Base-by-base conservation (phyloP, 2,797 vertebrate genomes). In the Silurus lanzhouensis region DNA sequence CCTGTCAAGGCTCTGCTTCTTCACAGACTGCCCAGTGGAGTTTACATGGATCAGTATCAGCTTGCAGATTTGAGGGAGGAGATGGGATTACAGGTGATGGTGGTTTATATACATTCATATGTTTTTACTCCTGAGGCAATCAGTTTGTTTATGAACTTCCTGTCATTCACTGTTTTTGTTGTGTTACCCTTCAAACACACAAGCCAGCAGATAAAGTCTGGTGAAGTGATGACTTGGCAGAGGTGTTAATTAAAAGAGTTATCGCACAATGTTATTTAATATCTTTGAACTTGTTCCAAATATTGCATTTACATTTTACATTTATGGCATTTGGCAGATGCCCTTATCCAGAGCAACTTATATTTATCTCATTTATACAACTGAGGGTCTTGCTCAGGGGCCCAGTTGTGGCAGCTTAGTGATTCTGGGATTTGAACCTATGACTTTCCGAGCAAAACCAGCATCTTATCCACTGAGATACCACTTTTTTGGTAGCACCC, bases 1-100 rank as follows among this genome's bases (percentile, higher is more conserved):
- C 89, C 88, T 31, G 71, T 97, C 91, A 83, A 75, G 85, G 22
- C 95, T 84, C 90, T 97, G 90, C 92, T 97, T 68, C 90, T 94
- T 76, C 89, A 95, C 64, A 90, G 0, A 14, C 93, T 97, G 82
- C 96, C 98, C 0, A 79, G 91, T 6, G 97, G 96, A 82, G 83
- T 98, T 89, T 98, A 95, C 5, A 92, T 98, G 90, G 98, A 99
- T 91, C 96, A 96, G 2, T 97, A 97, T 63, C 96, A 99, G 91
- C 91, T 99, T 84, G 93, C 94, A 22, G 94, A 94, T 0, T 90
- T 96, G 87, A 94, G 83, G 84, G 92, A 95, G 80, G 93, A 94
- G 71, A 95, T 92, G 2, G 46, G 95, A 61, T 96, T 96, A 86
- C 93, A 98, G 96, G 98, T 99, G 94, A 68, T 25, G 14, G 5